phyloP scores from a whole-genome alignment of 2,797 vertebrate species.

The Poeciliopsis infans region DNA sequence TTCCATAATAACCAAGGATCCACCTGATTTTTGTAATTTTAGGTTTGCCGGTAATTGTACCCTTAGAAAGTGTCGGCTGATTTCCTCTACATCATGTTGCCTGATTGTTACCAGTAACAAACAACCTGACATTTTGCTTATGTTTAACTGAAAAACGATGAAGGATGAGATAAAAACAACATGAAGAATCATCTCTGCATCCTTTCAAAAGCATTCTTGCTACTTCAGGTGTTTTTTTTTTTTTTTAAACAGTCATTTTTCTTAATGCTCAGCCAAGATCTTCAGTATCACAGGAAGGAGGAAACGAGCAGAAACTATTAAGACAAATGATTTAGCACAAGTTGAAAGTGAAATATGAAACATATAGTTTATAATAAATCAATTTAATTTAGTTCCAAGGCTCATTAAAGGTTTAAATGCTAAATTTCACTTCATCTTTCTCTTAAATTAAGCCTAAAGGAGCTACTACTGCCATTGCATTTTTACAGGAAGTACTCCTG shows the following conservation, averaged over 20 bases:
- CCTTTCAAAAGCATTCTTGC: not conserved
- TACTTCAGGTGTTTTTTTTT: too few species aligned
- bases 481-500: not conserved
- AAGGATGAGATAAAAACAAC: not conserved
- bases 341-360: constrained; percentile 6
- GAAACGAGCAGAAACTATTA: not conserved
- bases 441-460: not conserved
- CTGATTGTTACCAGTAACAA: not conserved
- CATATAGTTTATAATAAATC: not conserved
- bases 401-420: constrained; percentile 9
- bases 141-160: not conserved
- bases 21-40: not conserved
- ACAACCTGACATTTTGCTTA: not conserved
- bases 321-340: not conserved
- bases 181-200: not conserved
- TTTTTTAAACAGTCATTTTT: not conserved
- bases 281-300: not conserved
- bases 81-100: not conserved
- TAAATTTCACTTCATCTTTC: constrained; percentile 14
- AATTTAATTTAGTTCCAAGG: constrained; percentile 3
- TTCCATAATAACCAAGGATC: not conserved
- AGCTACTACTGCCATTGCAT: not conserved
- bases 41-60: not conserved
- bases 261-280: not conserved
- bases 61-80: not conserved